Percentiles rank a stretch among this genome's conserved stretches.
phyloP scores from a whole-genome alignment of 2,888 invertebrate species.

The Drosophila formosana region DNA sequence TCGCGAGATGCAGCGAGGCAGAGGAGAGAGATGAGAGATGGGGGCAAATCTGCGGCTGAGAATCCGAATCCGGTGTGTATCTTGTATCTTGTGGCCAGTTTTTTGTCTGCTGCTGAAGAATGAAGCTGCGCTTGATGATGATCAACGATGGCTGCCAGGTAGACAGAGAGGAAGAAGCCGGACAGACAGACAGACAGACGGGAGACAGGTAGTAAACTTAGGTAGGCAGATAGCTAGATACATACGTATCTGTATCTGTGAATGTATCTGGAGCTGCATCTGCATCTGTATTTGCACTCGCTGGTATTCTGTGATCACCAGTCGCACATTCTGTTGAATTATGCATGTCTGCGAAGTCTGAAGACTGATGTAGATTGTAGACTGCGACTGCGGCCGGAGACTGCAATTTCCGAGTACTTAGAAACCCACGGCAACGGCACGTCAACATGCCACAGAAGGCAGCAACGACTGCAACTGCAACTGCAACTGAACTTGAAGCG shows the following conservation, averaged over 20 bases:
- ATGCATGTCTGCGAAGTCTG: constrained; percentile 51
- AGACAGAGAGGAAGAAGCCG: constrained; percentile 27
- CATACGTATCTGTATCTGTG: constrained; percentile 28
- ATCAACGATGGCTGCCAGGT: constrained; percentile 65
- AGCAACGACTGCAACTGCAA: constrained; percentile 17
- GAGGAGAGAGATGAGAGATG: not conserved
- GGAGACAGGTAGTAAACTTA: constrained; percentile 36
- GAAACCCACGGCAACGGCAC: constrained; percentile 30
- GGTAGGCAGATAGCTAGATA: constrained; percentile 45
- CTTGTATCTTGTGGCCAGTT: constrained; percentile 61
- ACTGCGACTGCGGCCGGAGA: constrained; percentile 8
- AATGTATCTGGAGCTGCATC: constrained; percentile 32
- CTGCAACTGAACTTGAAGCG: constrained; percentile 65
- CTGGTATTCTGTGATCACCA: constrained; percentile 54
- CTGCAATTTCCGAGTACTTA: constrained; percentile 38
- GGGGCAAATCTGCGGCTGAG: constrained; percentile 57
- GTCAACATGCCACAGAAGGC: constrained; percentile 57
- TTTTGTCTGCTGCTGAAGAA: constrained; percentile 32
- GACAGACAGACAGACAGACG: constrained; percentile 19
- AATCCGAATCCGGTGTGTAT: constrained; percentile 62
- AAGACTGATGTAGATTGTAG: constrained; percentile 7
- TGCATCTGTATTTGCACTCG: constrained; percentile 36
- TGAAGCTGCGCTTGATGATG: constrained; percentile 45
- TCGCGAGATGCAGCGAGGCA: constrained; percentile 12
- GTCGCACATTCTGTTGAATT: constrained; percentile 69